These are phyloP conservation scores for Anastatus disparis DNA, from an alignment of 1,140 invertebrate genomes.

Conservation along the genomic window DNA sequence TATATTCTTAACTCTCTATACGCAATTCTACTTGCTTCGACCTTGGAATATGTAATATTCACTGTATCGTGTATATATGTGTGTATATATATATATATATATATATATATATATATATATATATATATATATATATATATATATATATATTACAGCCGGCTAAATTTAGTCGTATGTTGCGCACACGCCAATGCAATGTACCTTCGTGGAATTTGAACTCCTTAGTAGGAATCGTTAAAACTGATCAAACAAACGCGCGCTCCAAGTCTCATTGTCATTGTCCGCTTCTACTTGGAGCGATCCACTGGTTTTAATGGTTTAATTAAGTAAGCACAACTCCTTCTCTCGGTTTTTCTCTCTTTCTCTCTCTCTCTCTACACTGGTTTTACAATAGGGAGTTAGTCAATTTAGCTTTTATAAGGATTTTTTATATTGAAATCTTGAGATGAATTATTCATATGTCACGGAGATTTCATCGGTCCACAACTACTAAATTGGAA, in stretches of 20 bases:
- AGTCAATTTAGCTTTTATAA: conserved; percentile 13
- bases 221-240: conserved; percentile 32
- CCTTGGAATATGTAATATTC: conserved; percentile 41
- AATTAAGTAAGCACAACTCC: conserved; percentile 21
- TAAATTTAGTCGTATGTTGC: conserved; percentile 36
- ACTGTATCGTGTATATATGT: conserved; percentile 6
- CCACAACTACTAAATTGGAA: too few relatives aligned
- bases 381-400: neutral
- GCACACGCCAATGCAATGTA: neutral
- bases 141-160: too few relatives aligned
- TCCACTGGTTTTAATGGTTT: conserved; percentile 23
- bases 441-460: conserved; percentile 11
- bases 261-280: conserved; percentile 20
- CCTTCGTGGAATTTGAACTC: conserved; percentile 30
- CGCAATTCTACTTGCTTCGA: too few relatives aligned
- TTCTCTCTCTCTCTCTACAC: too few relatives aligned
- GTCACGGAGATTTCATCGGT: too few relatives aligned
- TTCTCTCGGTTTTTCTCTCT: too few relatives aligned
- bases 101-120: too few relatives aligned
- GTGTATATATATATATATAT: too few relatives aligned
- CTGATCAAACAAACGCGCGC: conserved; percentile 2
- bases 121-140: too few relatives aligned
- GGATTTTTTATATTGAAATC: neutral
- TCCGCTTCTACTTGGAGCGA: neutral
- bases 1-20: too few relatives aligned